Conservation (phyloP, 2,888 invertebrate species). For the Dinocampus coccinellae region DNA sequence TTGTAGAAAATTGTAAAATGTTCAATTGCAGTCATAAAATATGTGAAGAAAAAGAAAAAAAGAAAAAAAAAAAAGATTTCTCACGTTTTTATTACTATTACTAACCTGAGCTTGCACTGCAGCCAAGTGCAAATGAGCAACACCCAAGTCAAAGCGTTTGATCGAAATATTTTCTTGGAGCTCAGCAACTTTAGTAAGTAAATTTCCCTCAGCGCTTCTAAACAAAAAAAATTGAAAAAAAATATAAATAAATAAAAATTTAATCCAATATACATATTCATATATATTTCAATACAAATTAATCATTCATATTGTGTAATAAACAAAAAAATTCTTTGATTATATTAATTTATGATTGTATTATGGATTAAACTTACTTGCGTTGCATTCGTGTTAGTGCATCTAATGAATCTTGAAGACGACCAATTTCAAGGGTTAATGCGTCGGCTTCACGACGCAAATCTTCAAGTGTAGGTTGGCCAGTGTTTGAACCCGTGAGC, state of each 20-base stretch:
- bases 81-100: neutral
- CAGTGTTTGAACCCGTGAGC: constrained; percentile 78
- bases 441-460: constrained; percentile 79
- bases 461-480: constrained; percentile 85
- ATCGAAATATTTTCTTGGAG: constrained; percentile 95
- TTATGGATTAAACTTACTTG: no score
- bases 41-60: neutral
- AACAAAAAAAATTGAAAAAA: no score
- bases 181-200: constrained; percentile 95
- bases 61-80: neutral
- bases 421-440: constrained; percentile 79
- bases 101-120: constrained; percentile 91
- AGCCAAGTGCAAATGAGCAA: constrained; percentile 90
- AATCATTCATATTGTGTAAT: no score
- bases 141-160: constrained; percentile 93
- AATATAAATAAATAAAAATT: no score
- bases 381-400: constrained; percentile 85
- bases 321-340: no score
- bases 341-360: no score
- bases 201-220: constrained; percentile 79
- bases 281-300: no score
- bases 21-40: neutral
- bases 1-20: neutral
- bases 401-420: constrained; percentile 87
- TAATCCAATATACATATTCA: no score